These are phyloP conservation scores for Hemiscyllium ocellatum DNA, from an alignment of 2,113 vertebrate genomes.

Conservation along the genomic window DNA sequence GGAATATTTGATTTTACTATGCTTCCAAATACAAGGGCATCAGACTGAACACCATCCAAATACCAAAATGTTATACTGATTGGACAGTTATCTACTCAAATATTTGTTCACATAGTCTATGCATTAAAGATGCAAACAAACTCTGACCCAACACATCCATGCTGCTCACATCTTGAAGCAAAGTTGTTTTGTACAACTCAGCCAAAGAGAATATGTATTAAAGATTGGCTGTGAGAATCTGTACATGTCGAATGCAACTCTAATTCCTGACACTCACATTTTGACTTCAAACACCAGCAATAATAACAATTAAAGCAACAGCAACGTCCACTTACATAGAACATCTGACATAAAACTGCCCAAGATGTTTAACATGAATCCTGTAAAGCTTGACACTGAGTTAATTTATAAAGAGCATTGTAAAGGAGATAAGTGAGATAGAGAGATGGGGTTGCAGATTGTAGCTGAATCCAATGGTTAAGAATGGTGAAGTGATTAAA, in stretches of 20 bases:
- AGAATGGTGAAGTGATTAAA: background rate
- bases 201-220: background rate
- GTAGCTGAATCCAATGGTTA: background rate
- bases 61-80: background rate
- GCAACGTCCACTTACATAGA: background rate
- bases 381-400: background rate
- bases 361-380: background rate
- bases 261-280: background rate
- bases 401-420: background rate
- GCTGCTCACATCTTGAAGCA: background rate
- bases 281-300: background rate
- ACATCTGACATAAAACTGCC: background rate
- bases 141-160: background rate
- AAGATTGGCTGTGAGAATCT: background rate
- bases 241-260: background rate
- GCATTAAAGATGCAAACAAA: background rate
- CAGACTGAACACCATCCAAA: background rate
- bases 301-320: background rate
- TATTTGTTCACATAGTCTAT: background rate
- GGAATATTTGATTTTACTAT: background rate
- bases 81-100: background rate
- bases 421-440: background rate
- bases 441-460: background rate
- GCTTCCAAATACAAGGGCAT: background rate
- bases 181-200: background rate